Conservation (phyloP, 2,113 vertebrate species). For the Puffinus mauretanicus region DNA sequence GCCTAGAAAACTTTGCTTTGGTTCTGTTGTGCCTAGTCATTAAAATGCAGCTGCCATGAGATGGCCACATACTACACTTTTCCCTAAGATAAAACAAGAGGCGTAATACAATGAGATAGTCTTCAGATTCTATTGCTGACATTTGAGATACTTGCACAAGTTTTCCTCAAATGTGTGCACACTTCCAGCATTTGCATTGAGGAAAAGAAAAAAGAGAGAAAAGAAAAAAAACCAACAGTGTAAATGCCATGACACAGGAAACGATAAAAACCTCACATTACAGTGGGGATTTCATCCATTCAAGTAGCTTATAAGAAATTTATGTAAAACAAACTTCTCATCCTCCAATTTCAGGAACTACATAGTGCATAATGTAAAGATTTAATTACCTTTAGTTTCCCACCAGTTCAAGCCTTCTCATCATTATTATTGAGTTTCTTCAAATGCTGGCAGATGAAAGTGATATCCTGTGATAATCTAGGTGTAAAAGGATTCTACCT, state of each 20-base stretch:
- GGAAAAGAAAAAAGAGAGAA: neutral
- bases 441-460: neutral
- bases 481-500: neutral
- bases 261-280: neutral
- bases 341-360: neutral
- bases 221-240: neutral
- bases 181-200: neutral
- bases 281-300: neutral
- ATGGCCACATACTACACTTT: neutral
- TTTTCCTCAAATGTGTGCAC: neutral
- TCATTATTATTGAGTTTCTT: neutral
- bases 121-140: neutral
- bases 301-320: neutral
- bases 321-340: neutral
- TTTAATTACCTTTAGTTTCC: neutral
- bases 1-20: neutral
- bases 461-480: neutral
- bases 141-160: slow-evolving; percentile 3
- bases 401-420: neutral
- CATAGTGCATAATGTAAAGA: neutral
- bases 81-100: neutral
- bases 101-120: neutral
- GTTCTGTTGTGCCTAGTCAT: neutral
- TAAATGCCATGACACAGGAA: neutral
- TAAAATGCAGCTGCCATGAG: neutral